Evolutionary conservation across 2,113 vertebrate genomes (phyloP), one percentile per base, ranked within the genome.

Genomic region (Hepsetus odoe): DNA sequence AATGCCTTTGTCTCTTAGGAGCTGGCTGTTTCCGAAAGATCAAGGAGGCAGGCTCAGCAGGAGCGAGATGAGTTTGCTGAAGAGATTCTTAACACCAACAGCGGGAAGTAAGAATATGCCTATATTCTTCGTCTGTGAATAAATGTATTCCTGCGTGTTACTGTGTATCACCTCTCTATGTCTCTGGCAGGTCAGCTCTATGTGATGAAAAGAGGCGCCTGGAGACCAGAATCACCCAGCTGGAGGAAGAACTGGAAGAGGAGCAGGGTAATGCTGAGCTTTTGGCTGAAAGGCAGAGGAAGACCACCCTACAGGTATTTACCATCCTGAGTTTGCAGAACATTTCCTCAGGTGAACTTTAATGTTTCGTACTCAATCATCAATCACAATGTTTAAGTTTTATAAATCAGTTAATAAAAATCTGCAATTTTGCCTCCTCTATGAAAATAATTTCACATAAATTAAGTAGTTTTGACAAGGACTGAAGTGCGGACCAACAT

Each of bases 161-260:
- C 26, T 70, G 44, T 53, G 14, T 35, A 16, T 66, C 49, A 59
- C 33, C 4, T 12, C 18, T 32, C 56, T 22, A 40, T 64, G 59
- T 7, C 18, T 30, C 35, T 51, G 80, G 13, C 53, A 97, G 96
- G 88, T 86, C 90, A 0, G 91, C 88, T 0, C 70, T 95, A 16
- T 78, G 87, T 74, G 96, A 97, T 18, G 96, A 97, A 88, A 96
- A 96, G 79, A 87, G 96, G 12, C 91, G 95, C 82, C 86, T 96
- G 79, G 96, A 97, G 28, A 87, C 90, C 0, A 91, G 95, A 22
- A 90, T 96, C 40, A 86, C 83, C 76, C 93, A 96, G 83, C 82
- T 97, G 85, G 95, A 96, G 44, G 95, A 96, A 83, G 95, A 96
- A 79, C 86, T 97, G 77, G 96, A 97, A 76, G 96, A 97, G 80